Base-by-base conservation (phyloP, 2,797 vertebrate genomes). In the Thalassophryne amazonica region DNA sequence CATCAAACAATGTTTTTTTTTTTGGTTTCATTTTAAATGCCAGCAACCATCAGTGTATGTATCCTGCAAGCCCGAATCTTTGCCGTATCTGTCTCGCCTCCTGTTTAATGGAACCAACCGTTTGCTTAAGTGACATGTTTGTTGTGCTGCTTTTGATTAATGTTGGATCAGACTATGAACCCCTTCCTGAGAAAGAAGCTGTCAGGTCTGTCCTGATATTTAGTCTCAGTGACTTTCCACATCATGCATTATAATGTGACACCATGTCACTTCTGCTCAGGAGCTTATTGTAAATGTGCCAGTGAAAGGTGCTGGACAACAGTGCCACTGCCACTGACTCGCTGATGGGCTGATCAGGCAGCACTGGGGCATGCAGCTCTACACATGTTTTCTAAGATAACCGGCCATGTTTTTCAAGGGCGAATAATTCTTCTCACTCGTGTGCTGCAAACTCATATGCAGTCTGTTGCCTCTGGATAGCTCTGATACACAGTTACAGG, bases 221-320 rank as follows among this genome's bases (percentile, higher is more conserved):
- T 64, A 37, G 52, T 62, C 57, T 37, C 51, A n/a, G 69, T 65
- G 74, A 73, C 73, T 74, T 69, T 66, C 53, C 60, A 60, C 67
- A 76, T 70, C 69, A 58, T 52, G 59, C 70, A 57, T 57, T 35
- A 61, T 63, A 69, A 80, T 73, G 68, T 67, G 69, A 61, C 81
- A 52, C 74, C 56, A 35, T 65, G 74, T 81, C 83, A 69, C 57
- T 63, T 70, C 69, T 52, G 32, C 42, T 67, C 18, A 6, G 36
- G 38, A 77, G 73, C 50, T 52, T 73, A 69, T 74, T 75, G 70
- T 81, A 76, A 78, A 63, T 75, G 60, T 78, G 77, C 82, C 84
- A 69, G 54, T 56, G 39, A 73, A 77, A 73, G 30, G 48, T 64
- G 71, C 78, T 69, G 69, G 70, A 78, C 77, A 75, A 71, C 54